Evolutionary conservation across 2,888 invertebrate species (phyloP).

Genomic region (Zeuzera pyrina): DNA sequence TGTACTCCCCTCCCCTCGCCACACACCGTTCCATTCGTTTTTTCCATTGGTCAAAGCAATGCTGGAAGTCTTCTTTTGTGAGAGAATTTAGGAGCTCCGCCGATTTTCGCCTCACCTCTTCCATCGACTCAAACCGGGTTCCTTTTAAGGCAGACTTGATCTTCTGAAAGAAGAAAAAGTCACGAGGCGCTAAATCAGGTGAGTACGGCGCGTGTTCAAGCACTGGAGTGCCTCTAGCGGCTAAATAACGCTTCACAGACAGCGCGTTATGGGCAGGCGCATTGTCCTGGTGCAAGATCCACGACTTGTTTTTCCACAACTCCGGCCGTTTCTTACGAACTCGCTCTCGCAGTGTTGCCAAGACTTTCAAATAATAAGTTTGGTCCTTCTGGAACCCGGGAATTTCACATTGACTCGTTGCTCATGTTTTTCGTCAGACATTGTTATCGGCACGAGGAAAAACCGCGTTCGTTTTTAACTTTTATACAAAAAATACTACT

Average conservation of each 20-base stretch:
- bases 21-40: too few species aligned
- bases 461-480: too few species aligned
- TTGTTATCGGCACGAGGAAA: too few species aligned
- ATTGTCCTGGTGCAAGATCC: conserved; percentile 24
- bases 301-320: conserved; percentile 19
- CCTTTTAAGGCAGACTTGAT: conserved; percentile 14
- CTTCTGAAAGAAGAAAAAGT: conserved; percentile 10
- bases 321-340: conserved; percentile 10
- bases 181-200: conserved; percentile 7
- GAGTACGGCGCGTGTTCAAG: conserved; percentile 8
- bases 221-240: conserved; percentile 12
- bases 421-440: too few species aligned
- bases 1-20: too few species aligned
- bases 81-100: neutral
- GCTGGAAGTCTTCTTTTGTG: neutral
- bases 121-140: conserved; percentile 10
- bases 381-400: too few species aligned
- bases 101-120: conserved; percentile 10
- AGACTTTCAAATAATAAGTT: neutral
- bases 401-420: too few species aligned
- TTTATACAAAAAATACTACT: too few species aligned
- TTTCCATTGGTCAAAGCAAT: too few species aligned
- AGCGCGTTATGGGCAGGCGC: conserved; percentile 17
- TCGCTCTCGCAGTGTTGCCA: neutral
- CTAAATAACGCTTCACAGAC: conserved; percentile 16